These are phyloP conservation scores for Dipus sagitta DNA, from an alignment of 2,797 vertebrate genomes.

Conservation along the genomic window DNA sequence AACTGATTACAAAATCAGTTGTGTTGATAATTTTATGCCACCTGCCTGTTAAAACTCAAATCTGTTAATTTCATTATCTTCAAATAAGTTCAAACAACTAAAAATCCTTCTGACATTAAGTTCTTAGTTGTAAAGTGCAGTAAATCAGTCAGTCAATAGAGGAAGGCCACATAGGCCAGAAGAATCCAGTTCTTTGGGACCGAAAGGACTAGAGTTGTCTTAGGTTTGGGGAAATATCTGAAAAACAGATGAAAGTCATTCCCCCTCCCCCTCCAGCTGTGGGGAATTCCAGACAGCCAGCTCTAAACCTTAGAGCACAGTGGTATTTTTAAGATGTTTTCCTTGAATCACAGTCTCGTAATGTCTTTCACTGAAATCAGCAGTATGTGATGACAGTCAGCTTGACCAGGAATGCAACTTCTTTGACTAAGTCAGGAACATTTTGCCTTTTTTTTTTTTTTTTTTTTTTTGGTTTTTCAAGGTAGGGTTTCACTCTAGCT, in stretches of 20 bases:
- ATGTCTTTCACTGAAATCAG: not conserved
- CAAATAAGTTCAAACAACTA: not conserved
- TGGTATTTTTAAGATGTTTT: not conserved
- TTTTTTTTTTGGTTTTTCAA: not conserved
- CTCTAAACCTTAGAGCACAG: not conserved
- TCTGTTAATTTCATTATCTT: not conserved
- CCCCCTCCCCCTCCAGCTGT: too few relatives aligned
- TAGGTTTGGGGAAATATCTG: not conserved
- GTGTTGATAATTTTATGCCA: not conserved
- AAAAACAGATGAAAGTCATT: not conserved
- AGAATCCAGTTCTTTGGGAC: not conserved
- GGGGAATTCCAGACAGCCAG: not conserved
- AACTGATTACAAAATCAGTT: not conserved
- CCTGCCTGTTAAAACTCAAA: not conserved
- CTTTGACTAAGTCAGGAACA: slow-evolving; percentile 4
- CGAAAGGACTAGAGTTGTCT: not conserved
- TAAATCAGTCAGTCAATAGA: not conserved
- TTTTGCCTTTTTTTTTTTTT: slow-evolving; percentile 25
- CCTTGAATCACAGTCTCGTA: not conserved
- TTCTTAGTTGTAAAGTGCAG: not conserved
- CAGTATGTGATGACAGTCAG: not conserved
- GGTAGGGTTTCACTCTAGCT: too few relatives aligned
- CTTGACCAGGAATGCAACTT: not conserved
- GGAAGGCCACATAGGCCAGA: not conserved
- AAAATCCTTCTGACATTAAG: not conserved